These are phyloP conservation scores for Bombylius discolor DNA, from an alignment of 2,888 invertebrate genomes.

Conservation along the genomic window DNA sequence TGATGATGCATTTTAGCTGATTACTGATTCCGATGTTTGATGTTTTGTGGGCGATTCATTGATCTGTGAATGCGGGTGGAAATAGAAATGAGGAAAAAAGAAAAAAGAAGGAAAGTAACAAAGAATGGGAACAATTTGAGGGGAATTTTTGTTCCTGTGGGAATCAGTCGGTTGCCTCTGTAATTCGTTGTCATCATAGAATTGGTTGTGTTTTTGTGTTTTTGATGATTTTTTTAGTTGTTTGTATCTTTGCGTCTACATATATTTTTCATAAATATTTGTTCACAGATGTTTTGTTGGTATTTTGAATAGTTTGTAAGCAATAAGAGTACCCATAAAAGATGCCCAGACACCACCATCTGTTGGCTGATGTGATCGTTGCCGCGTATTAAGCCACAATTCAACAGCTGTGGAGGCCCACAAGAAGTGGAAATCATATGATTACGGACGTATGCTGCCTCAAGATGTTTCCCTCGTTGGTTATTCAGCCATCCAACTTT, in stretches of 20 bases:
- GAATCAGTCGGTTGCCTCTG: background rate
- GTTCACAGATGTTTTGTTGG: too few relatives aligned
- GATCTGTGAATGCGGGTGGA: background rate
- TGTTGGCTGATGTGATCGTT: conserved; percentile 22
- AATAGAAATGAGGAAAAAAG: background rate
- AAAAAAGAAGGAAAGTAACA: too few relatives aligned
- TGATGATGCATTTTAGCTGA: too few relatives aligned
- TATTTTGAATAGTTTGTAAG: too few relatives aligned
- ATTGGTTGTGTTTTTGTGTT: background rate
- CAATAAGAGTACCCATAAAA: too few relatives aligned
- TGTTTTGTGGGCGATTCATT: background rate
- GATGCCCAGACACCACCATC: background rate
- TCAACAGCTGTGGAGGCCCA: conserved; percentile 30
- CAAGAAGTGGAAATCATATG: conserved; percentile 18
- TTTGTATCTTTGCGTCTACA: too few relatives aligned
- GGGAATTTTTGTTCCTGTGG: background rate
- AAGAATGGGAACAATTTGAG: background rate
- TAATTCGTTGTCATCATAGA: too few relatives aligned
- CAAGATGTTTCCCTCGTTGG: conserved; percentile 8
- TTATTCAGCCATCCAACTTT: background rate
- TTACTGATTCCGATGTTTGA: background rate
- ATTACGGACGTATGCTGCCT: conserved; percentile 12
- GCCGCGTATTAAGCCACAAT: conserved; percentile 18
- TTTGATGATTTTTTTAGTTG: too few relatives aligned
- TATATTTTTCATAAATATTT: too few relatives aligned